These are phyloP conservation scores for Drosophila longiperda DNA, from an alignment of 2,888 invertebrate genomes.

Conservation along the genomic window DNA sequence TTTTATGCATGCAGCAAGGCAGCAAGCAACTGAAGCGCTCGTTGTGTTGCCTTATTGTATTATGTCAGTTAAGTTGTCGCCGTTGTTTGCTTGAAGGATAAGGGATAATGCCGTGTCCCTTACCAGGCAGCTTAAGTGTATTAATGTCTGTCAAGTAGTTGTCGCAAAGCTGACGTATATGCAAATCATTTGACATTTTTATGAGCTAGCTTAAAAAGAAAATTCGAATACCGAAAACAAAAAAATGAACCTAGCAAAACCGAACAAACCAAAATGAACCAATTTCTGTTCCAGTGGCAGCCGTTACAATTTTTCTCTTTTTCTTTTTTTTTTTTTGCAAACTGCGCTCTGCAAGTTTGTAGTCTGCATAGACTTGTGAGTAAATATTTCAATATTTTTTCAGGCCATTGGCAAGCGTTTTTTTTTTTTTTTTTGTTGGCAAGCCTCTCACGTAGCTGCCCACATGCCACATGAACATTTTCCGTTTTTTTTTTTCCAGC, in stretches of 20 bases:
- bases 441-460: conserved; percentile 70
- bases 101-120: conserved; percentile 76
- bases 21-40: conserved; percentile 5
- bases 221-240: not conserved
- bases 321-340: not conserved
- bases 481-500: conserved; percentile 39
- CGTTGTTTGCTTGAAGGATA: conserved; percentile 65
- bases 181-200: conserved; percentile 80
- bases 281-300: conserved; percentile 17
- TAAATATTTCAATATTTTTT: conserved; percentile 70
- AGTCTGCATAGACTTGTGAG: conserved; percentile 22
- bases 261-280: conserved; percentile 5
- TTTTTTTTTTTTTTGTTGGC: conserved; percentile 12
- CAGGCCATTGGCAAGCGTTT: conserved; percentile 54
- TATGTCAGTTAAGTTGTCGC: conserved; percentile 79
- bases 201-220: conserved; percentile 54
- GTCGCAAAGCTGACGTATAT: conserved; percentile 74
- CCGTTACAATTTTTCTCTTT: conserved; percentile 16
- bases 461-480: conserved; percentile 56
- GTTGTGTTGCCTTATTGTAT: conserved; percentile 76
- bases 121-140: conserved; percentile 75
- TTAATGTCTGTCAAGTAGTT: conserved; percentile 81
- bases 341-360: conserved; percentile 10
- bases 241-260: not conserved
- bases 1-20: conserved; percentile 54